A percentile compares a stretch with the other conserved stretches of the same genome.
Conservation (phyloP, 2,888 invertebrate genomes). For the Thera obeliscata region DNA sequence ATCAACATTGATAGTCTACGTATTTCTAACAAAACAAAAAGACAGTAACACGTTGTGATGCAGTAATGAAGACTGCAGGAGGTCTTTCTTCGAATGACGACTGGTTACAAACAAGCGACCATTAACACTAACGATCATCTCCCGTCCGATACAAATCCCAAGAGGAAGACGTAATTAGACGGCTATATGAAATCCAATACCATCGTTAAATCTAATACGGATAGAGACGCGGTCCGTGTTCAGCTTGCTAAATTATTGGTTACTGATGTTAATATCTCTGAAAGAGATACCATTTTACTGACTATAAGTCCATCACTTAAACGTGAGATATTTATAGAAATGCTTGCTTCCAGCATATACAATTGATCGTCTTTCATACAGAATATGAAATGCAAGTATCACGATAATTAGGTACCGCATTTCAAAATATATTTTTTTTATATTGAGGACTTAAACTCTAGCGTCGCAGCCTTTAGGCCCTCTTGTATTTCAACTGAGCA, state of each 20-base stretch:
- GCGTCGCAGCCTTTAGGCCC: too few species aligned
- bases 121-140: conserved; percentile 51
- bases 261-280: neutral
- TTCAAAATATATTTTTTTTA: too few species aligned
- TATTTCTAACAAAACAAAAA: neutral
- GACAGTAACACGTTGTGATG: neutral
- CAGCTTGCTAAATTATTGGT: conserved; percentile 22
- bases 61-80: neutral
- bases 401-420: too few species aligned
- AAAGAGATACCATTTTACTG: conserved; percentile 7
- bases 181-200: conserved; percentile 40
- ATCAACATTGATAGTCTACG: neutral
- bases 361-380: neutral
- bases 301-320: neutral
- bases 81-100: conserved; percentile 33
- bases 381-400: too few species aligned
- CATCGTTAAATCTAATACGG: conserved; percentile 38
- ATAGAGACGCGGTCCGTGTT: conserved; percentile 19
- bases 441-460: too few species aligned
- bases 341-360: neutral
- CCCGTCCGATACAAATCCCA: conserved; percentile 46
- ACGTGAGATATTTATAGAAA: neutral
- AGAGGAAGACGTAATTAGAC: conserved; percentile 52
- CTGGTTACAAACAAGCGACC: conserved; percentile 56
- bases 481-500: neutral